Evolutionary conservation across 1,140 invertebrate species (phyloP).

Genomic region (Pseudomyrmex gracilis): DNA sequence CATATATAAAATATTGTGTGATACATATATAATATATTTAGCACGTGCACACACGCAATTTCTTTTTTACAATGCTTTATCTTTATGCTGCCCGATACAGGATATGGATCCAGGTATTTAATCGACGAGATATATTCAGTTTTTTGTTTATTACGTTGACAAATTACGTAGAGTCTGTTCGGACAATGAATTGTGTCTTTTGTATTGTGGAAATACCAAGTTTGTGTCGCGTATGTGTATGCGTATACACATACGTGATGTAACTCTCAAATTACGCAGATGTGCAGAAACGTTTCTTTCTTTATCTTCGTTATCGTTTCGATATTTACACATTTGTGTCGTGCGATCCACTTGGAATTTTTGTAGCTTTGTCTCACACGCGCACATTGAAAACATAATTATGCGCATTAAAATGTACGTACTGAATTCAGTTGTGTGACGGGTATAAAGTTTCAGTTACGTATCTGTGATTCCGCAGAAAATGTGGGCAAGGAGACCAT

Average conservation of each 20-base stretch:
- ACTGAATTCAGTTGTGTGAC: background rate
- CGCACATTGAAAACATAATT: too few species aligned
- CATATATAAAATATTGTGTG: background rate
- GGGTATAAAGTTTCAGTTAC: too few species aligned
- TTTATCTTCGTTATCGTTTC: constrained; percentile 19
- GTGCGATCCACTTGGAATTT: background rate
- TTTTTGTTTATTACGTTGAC: background rate
- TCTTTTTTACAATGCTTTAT: constrained; percentile 19
- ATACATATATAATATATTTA: background rate
- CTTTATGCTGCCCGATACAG: constrained; percentile 66
- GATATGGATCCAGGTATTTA: constrained; percentile 81
- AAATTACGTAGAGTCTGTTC: background rate
- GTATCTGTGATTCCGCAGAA: constrained; percentile 73
- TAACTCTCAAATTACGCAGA: background rate
- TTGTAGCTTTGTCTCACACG: too few species aligned
- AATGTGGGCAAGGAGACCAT: constrained; percentile 81
- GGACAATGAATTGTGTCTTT: background rate
- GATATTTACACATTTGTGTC: background rate
- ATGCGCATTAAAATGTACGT: background rate
- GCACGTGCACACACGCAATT: background rate
- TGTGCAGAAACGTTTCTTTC: background rate
- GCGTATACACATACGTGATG: background rate
- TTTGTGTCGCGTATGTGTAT: background rate
- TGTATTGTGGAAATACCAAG: background rate
- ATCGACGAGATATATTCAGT: background rate